phyloP scores from a whole-genome alignment of 2,797 vertebrate species.

The Anabas testudineus region DNA sequence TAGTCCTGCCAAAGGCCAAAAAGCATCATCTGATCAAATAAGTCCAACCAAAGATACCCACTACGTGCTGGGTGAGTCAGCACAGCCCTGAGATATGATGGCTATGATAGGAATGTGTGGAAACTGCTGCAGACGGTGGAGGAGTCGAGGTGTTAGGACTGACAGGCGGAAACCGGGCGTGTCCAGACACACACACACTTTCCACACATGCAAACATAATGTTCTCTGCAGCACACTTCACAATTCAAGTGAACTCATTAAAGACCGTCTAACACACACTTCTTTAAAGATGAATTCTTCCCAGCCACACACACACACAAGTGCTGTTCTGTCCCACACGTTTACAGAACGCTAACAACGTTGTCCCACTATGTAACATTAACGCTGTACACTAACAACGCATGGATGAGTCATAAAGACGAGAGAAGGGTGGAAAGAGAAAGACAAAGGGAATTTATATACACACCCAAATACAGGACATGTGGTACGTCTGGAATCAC shows the following conservation, averaged over 20 bases:
- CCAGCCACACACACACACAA: background rate
- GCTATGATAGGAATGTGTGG: conserved; percentile 14
- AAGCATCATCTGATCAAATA: background rate
- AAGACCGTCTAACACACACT: background rate
- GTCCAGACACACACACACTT: conserved; percentile 2
- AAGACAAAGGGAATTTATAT: background rate
- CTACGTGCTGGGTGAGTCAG: background rate
- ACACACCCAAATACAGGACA: conserved; percentile 2
- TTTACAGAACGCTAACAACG: background rate
- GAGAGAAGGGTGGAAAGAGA: conserved; percentile 7
- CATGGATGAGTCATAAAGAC: conserved; percentile 19
- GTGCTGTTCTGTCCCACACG: background rate
- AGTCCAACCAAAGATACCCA: too few species aligned
- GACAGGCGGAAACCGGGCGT: background rate
- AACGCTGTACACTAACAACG: background rate
- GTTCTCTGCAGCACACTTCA: background rate
- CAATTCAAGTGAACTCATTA: background rate
- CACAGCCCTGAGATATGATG: background rate
- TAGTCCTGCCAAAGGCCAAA: background rate
- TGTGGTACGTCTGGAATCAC: conserved; percentile 3
- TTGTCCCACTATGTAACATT: background rate
- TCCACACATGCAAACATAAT: too few species aligned
- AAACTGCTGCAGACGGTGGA: background rate
- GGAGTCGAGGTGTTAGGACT: background rate
- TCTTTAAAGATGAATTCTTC: background rate